Evolutionary conservation across 2,888 invertebrate genomes (phyloP).

Genomic region (Sinohyriopsis cumingii): DNA sequence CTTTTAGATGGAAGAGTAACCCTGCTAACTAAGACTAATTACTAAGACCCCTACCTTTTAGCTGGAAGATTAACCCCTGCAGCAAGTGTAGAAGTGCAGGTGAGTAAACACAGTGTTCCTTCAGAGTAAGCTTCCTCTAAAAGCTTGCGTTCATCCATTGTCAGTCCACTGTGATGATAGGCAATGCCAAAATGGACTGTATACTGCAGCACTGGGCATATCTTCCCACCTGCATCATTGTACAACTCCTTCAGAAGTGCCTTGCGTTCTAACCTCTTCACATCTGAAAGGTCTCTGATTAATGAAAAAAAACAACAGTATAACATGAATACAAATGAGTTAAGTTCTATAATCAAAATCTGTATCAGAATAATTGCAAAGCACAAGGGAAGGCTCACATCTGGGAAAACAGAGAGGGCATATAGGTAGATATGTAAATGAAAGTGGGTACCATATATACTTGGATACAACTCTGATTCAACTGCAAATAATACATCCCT

Average conservation of each 20-base stretch:
- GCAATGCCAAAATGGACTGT: constrained; percentile 88
- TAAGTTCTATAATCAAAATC: too few species aligned
- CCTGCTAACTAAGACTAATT: constrained; percentile 66
- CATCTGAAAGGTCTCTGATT: constrained; percentile 75
- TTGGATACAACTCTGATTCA: too few species aligned
- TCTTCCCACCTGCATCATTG: constrained; percentile 78
- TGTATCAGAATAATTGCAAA: too few species aligned
- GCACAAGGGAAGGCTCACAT: too few species aligned
- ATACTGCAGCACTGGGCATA: constrained; percentile 80
- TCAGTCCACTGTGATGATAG: constrained; percentile 91
- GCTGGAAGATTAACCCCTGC: constrained; percentile 98
- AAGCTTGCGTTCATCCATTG: constrained; percentile 86
- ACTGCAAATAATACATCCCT: too few species aligned
- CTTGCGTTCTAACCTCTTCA: constrained; percentile 76
- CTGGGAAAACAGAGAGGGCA: too few species aligned
- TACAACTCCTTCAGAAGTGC: constrained; percentile 78
- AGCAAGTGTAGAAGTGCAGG: constrained; percentile 97
- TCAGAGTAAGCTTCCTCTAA: constrained; percentile 85
- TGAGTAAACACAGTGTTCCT: constrained; percentile 89
- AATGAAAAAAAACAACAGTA: constrained; percentile 17
- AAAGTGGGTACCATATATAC: too few species aligned
- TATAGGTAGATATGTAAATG: too few species aligned
- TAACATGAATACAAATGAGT: background rate
- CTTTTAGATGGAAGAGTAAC: constrained; percentile 95
- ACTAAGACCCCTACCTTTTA: constrained; percentile 75